phyloP scores from a whole-genome alignment of 2,797 vertebrate species.

The Poeciliopsis gracilis region DNA sequence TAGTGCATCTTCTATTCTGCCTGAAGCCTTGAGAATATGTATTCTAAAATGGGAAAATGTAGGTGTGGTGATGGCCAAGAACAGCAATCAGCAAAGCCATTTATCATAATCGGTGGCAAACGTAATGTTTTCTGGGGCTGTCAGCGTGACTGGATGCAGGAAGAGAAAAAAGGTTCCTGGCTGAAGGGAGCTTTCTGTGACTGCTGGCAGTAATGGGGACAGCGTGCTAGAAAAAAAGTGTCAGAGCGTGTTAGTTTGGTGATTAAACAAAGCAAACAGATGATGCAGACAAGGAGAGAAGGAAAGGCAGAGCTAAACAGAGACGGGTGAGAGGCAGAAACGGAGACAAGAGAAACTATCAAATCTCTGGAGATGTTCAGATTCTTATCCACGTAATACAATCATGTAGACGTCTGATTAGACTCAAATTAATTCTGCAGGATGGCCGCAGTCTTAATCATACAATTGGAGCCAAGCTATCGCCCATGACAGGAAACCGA shows the following conservation, averaged over 20 bases:
- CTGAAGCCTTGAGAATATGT: slow-evolving; percentile 38
- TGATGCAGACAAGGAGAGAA: slow-evolving; percentile 43
- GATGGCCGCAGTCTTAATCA: not conserved
- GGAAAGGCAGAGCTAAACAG: slow-evolving; percentile 11
- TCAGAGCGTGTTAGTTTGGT: slow-evolving; percentile 63
- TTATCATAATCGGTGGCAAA: slow-evolving; percentile 70
- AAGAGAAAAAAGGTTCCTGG: slow-evolving; percentile 40
- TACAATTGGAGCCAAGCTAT: not conserved
- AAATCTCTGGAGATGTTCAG: slow-evolving; percentile 2
- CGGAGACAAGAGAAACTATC: not conserved
- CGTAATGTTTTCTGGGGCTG: slow-evolving; percentile 58
- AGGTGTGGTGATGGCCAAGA: slow-evolving; percentile 61
- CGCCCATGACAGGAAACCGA: not conserved
- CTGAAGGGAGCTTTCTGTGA: slow-evolving; percentile 54
- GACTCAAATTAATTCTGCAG: not conserved
- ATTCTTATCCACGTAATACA: slow-evolving; percentile 7
- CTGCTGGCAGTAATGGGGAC: slow-evolving; percentile 56
- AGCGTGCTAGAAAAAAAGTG: slow-evolving; percentile 61
- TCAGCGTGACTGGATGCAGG: slow-evolving; percentile 46
- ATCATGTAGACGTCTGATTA: not conserved
- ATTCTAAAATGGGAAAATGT: slow-evolving; percentile 55
- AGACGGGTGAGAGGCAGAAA: slow-evolving; percentile 12
- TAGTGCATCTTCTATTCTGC: slow-evolving; percentile 30
- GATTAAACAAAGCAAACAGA: slow-evolving; percentile 71
- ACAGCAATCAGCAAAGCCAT: slow-evolving; percentile 71